These are phyloP conservation scores for Alsophila aescularia DNA, from an alignment of 2,888 invertebrate species.

Conservation along the genomic window DNA sequence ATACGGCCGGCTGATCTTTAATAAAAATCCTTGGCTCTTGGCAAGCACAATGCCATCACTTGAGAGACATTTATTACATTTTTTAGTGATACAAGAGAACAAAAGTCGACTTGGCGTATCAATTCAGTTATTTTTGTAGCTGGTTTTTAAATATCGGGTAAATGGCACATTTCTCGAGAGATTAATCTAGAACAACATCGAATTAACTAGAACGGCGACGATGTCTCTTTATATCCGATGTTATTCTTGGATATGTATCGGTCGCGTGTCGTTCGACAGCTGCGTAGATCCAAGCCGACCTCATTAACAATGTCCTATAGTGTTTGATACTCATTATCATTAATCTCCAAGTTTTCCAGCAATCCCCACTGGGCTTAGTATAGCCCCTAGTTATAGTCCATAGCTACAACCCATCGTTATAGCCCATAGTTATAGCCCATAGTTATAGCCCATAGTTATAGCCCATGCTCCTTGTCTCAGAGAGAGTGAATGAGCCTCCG, in stretches of 20 bases:
- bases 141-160: slow-evolving; percentile 47
- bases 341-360: slow-evolving; percentile 15
- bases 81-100: slow-evolving; percentile 28
- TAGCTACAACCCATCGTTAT: too few relatives aligned
- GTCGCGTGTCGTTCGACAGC: slow-evolving; percentile 71
- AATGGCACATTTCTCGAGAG: slow-evolving; percentile 45
- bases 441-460: too few relatives aligned
- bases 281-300: slow-evolving; percentile 64
- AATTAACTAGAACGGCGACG: slow-evolving; percentile 58
- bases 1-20: slow-evolving; percentile 9
- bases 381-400: too few relatives aligned
- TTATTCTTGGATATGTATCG: slow-evolving; percentile 72
- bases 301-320: slow-evolving; percentile 47
- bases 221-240: slow-evolving; percentile 67
- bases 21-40: slow-evolving; percentile 28
- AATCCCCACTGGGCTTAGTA: too few relatives aligned
- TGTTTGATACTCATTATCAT: slow-evolving; percentile 30
- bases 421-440: too few relatives aligned
- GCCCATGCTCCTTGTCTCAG: too few relatives aligned
- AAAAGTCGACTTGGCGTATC: slow-evolving; percentile 39
- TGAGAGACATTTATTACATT: slow-evolving; percentile 38
- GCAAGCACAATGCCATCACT: slow-evolving; percentile 33
- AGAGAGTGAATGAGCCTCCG: too few relatives aligned
- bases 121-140: slow-evolving; percentile 46
- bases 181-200: slow-evolving; percentile 57